Percentiles rank a stretch among this genome's conserved stretches.
phyloP scores from a whole-genome alignment of 2,113 vertebrate genomes.

The Martes martes region DNA sequence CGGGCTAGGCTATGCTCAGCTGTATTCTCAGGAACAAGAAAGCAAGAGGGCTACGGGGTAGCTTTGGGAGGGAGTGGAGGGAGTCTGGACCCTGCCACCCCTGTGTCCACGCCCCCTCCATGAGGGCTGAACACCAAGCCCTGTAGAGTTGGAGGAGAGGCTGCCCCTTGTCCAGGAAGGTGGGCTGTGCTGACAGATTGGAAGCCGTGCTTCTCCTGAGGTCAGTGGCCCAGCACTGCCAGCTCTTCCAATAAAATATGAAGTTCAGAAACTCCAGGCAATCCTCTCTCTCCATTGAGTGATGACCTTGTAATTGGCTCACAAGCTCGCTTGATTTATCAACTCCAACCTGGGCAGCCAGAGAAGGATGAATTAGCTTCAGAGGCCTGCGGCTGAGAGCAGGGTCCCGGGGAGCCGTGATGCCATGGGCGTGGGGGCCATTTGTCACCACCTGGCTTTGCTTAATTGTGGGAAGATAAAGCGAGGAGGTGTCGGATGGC shows the following conservation, averaged over 20 bases:
- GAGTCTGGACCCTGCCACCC: background rate
- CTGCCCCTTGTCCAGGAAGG: rapidly evolving
- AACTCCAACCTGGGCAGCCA: constrained; percentile 73
- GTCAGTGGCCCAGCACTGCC: constrained; percentile 72
- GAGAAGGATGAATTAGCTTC: constrained; percentile 78
- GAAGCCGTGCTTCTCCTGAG: background rate
- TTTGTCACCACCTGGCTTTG: constrained; percentile 79
- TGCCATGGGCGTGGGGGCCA: constrained; percentile 49
- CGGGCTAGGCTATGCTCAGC: background rate
- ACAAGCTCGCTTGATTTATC: constrained; percentile 82
- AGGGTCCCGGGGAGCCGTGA: constrained; percentile 65
- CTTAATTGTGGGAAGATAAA: constrained; percentile 82
- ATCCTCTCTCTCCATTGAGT: constrained; percentile 75
- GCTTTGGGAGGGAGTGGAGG: background rate
- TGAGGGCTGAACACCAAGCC: background rate
- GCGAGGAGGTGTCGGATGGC: constrained; percentile 55
- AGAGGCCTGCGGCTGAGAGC: constrained; percentile 74
- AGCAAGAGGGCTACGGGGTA: background rate
- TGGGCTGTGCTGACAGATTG: background rate
- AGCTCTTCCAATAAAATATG: constrained; percentile 81
- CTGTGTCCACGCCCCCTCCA: background rate
- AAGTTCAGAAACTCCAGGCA: constrained; percentile 80
- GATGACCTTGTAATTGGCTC: constrained; percentile 79
- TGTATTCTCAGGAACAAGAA: background rate
- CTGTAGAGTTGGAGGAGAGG: background rate